Conservation (phyloP, 2,113 vertebrate genomes). For the Dipodomys spectabilis region DNA sequence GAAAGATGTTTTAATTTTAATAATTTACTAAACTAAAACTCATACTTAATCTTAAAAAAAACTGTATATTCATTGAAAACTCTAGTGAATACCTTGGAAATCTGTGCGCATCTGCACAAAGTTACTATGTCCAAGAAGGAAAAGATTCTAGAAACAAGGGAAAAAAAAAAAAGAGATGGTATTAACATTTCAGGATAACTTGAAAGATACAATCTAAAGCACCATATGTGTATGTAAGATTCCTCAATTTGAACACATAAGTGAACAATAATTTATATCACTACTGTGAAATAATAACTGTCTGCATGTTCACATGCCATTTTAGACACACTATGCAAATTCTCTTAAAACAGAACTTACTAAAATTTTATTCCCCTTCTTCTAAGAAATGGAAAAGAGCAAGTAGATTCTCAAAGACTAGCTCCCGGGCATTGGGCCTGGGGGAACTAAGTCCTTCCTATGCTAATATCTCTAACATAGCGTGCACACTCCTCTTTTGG, state of each 20-base stretch:
- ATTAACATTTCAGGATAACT: conserved; percentile 53
- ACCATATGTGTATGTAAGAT: neutral
- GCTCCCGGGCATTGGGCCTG: neutral
- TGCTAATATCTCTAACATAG: neutral
- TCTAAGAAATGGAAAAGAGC: neutral
- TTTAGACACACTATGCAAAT: neutral
- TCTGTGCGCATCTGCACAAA: conserved; percentile 96
- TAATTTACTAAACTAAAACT: conserved; percentile 42
- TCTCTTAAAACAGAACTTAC: conserved; percentile 37
- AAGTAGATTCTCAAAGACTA: neutral
- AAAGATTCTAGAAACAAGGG: conserved; percentile 93
- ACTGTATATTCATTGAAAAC: neutral
- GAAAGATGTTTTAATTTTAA: conserved; percentile 42
- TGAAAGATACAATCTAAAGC: conserved; percentile 28
- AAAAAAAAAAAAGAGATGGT: conserved; percentile 49
- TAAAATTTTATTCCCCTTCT: neutral
- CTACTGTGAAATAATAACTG: neutral
- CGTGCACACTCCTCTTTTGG: neutral
- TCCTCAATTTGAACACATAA: conserved; percentile 9
- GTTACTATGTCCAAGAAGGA: conserved; percentile 98
- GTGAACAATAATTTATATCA: neutral
- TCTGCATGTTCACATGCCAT: neutral
- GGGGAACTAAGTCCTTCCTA: neutral
- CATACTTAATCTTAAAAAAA: conserved; percentile 25
- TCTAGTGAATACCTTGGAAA: conserved; percentile 91